Base-by-base conservation (phyloP, 2,113 vertebrate genomes). In the Scatophagus argus region DNA sequence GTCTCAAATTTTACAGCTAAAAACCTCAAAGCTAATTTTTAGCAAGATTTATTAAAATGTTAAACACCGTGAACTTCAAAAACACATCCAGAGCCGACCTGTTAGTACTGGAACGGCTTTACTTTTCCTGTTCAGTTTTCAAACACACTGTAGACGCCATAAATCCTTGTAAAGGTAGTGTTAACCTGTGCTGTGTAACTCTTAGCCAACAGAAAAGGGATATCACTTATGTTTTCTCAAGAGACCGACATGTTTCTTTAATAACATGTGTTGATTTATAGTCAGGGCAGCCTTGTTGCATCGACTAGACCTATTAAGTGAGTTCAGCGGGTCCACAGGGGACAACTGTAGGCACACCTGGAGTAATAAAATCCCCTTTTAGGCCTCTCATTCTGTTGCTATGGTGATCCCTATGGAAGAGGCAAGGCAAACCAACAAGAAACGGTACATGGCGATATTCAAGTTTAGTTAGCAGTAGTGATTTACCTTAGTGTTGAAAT, bases 211-310 rank as follows among this genome's bases (percentile, higher is more conserved):
- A 74, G 47, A 54, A 59, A 60, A 71, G 62, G 16, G 32, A 56
- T 31, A 64, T 41, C 14, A 70, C 51, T 73, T 25, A 19, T 16
- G 58, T 79, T 58, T 60, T 67, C 43, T 66, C 63, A n/a, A 16
- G 38, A 46, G 55, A 43, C 64, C 1, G 3, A 60, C 75, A 49
- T 55, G 72, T 76, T 82, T 74, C 75, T 85, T 80, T 87, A 76
- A 88, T 86, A 87, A 87, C 54, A 62, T 51, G 23, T 3, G n/a
- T 60, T 86, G 77, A 88, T 89, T 88, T 89, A 87, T 76, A 61
- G 34, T 25, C 29, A 52, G 23, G 19, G 64, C 51, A 66, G 77
- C 36, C 44, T 59, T 39, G 46, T 79, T 54, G n/a, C 84, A 79
- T 64, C 39, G 3, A 74, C 62, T 27, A 54, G 64, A 49, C 74